Conservation (phyloP, 2,888 invertebrate species). For the Chrysomela aeneicollis region DNA sequence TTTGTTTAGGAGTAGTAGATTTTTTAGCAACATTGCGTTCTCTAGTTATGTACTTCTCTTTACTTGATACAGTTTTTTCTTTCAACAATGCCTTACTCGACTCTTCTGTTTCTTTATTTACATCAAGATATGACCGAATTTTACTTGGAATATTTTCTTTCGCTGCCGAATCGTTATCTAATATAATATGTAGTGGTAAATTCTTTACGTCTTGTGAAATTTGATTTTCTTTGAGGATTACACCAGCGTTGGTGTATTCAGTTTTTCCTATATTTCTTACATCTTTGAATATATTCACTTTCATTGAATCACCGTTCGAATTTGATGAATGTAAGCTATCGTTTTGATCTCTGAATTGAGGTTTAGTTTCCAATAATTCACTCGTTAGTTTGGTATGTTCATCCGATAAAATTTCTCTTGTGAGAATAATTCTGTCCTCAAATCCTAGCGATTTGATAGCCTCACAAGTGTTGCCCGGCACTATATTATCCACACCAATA, state of each 20-base stretch:
- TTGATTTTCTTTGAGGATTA: neutral
- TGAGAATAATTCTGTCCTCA: neutral
- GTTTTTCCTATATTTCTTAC: neutral
- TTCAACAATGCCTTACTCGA: neutral
- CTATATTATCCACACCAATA: neutral
- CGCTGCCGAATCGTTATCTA: neutral
- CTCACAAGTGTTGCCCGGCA: neutral
- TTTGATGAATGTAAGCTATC: neutral
- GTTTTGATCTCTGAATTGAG: neutral
- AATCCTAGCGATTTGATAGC: neutral
- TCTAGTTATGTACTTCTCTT: neutral
- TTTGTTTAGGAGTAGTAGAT: too few species aligned
- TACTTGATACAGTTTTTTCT: neutral
- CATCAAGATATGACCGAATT: neutral
- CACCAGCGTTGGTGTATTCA: neutral
- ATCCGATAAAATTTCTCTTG: neutral
- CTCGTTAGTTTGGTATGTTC: neutral
- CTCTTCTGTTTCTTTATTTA: neutral
- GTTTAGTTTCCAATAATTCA: neutral
- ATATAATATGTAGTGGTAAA: neutral
- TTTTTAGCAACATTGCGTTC: too few species aligned
- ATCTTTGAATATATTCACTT: neutral
- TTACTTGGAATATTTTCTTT: neutral
- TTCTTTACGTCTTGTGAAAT: neutral
- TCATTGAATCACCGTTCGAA: neutral